A percentile compares a stretch with the other conserved stretches of the same genome.
Conservation (phyloP, 2,888 invertebrate species). For the Volucella bombylans region DNA sequence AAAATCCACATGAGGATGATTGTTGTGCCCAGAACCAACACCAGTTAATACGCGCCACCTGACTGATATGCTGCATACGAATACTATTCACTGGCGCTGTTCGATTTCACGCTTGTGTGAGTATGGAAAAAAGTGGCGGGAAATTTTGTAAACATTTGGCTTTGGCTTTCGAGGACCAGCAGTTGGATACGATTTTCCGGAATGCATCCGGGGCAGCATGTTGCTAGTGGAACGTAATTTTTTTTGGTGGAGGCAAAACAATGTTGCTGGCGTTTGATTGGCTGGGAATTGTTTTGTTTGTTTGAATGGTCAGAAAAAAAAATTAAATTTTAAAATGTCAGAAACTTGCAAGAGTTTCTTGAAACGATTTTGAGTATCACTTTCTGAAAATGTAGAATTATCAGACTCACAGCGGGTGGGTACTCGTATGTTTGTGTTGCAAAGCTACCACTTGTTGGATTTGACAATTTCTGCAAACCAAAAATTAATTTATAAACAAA, state of each 20-base stretch:
- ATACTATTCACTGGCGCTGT: neutral
- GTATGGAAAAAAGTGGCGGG: slow-evolving; percentile 67
- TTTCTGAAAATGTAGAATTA: no score
- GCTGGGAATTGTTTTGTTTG: neutral
- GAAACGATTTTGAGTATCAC: no score
- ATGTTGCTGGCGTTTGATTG: slow-evolving; percentile 31
- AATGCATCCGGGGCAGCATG: slow-evolving; percentile 20
- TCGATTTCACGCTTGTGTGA: slow-evolving; percentile 18
- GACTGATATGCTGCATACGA: slow-evolving; percentile 28
- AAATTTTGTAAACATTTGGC: slow-evolving; percentile 65
- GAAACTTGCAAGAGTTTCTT: no score
- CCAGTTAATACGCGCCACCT: slow-evolving; percentile 49
- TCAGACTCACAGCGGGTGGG: neutral
- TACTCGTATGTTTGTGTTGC: slow-evolving; percentile 32
- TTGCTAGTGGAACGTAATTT: slow-evolving; percentile 60
- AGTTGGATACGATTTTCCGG: slow-evolving; percentile 50
- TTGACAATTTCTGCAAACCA: slow-evolving; percentile 14
- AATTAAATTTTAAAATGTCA: neutral
- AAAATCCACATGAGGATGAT: slow-evolving; percentile 60
- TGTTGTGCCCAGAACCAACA: slow-evolving; percentile 49
- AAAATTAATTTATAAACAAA: slow-evolving; percentile 19
- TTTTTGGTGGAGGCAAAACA: slow-evolving; percentile 26
- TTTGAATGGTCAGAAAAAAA: neutral
- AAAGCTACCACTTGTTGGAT: slow-evolving; percentile 50
- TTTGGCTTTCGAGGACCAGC: neutral